A percentile compares a stretch with the other conserved stretches of the same genome.
Conservation (phyloP, 1,140 invertebrate species). For the Listronotus oregonensis region DNA sequence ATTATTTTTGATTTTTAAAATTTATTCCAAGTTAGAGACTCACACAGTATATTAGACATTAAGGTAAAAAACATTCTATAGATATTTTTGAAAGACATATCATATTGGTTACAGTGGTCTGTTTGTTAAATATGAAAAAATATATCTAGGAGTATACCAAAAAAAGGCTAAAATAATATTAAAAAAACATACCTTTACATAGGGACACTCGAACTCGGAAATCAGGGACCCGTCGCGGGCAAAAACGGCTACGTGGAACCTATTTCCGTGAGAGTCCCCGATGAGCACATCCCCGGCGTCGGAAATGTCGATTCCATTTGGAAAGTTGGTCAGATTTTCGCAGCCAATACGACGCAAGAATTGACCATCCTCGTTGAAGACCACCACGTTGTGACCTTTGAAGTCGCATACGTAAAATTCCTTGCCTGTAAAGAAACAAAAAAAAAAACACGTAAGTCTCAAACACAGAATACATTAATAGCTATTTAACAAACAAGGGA, state of each 20-base stretch:
- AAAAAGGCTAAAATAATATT: too few species aligned
- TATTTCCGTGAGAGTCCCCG: slow-evolving; percentile 96
- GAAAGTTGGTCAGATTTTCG: slow-evolving; percentile 94
- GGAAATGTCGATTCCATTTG: slow-evolving; percentile 96
- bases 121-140: too few species aligned
- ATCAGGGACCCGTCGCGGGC: slow-evolving; percentile 83
- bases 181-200: slow-evolving; percentile 87
- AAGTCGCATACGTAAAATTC: slow-evolving; percentile 98
- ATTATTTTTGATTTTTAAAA: too few species aligned
- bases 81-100: too few species aligned
- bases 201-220: slow-evolving; percentile 94
- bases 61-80: too few species aligned
- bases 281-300: slow-evolving; percentile 95
- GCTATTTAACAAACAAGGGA: too few species aligned
- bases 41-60: too few species aligned
- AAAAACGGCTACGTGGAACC: slow-evolving; percentile 95
- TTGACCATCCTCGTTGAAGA: slow-evolving; percentile 89
- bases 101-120: too few species aligned
- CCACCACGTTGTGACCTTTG: slow-evolving; percentile 96
- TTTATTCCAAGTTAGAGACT: too few species aligned
- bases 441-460: slow-evolving; percentile 1
- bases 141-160: too few species aligned
- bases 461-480: too few species aligned
- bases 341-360: slow-evolving; percentile 92
- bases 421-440: slow-evolving; percentile 67